Evolutionary conservation across 1,140 invertebrate species (phyloP), one percentile per base, ranked within the genome.

Genomic region (Atta cephalotes): DNA sequence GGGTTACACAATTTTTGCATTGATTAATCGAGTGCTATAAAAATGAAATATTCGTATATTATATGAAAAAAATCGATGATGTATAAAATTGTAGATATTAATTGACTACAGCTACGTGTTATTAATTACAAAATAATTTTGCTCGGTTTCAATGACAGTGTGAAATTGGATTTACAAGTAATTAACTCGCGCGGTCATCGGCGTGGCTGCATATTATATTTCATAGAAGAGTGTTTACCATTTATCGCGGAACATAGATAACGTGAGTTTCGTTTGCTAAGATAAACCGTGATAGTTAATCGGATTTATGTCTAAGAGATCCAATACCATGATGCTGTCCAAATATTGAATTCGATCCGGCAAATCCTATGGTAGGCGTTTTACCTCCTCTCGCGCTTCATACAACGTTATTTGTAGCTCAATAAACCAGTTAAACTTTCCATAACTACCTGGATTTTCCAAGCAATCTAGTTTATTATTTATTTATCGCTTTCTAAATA

Each of bases 241-340:
- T 84, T 84, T 63, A 72, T 72, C 21, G 14, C 28, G 16, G 39
- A 28, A 9, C 18, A 28, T 9, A 63, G 16, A 21, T 21, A 62
- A n/a, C 39, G 56, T 35, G 56, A 35, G 56, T 62, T 62, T 51
- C 35, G 14, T n/a, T 31, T 56, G 53, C 39, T 76, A 76, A 62
- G 25, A 49, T 76, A 84, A 84, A 62, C 70, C 35, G 25, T 21
- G 45, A 18, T 35, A 58, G 25, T 60, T 82, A 49, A 74, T 62
- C 56, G 68, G 70, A 76, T 84, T 76, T 84, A 76, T 31, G 70
- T 84, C 70, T 84, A 21, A 84, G 53, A 82, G 49, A 58, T 76
- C 18, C 70, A 74, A 84, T 84, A 74, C 53, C 18, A 53, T 62
- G 28, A 76, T 84, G 80, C 56, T 84, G 56, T 51, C 28, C 70